These are phyloP conservation scores for Hystrix cristata DNA, from an alignment of 2,113 vertebrate species.

Conservation along the genomic window DNA sequence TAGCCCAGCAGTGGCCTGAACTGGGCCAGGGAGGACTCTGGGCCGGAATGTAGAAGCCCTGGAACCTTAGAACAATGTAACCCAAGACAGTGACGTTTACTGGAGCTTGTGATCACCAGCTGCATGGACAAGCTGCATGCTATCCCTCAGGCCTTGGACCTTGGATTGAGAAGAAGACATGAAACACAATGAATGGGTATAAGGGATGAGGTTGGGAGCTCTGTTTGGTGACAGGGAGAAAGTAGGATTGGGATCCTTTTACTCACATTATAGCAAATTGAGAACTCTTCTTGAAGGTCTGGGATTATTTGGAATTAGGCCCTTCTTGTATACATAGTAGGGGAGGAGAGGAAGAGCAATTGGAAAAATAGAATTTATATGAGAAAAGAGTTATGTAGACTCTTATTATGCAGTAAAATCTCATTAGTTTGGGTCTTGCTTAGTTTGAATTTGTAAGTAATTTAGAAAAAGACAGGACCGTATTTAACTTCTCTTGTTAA, in stretches of 20 bases:
- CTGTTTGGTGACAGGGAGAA: not conserved
- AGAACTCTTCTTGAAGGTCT: not conserved
- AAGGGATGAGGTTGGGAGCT: not conserved
- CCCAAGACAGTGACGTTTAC: not conserved
- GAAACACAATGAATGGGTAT: not conserved
- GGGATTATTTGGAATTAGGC: not conserved
- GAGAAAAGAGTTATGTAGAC: not conserved
- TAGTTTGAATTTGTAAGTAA: slow-evolving; percentile 54
- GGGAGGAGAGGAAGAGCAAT: not conserved
- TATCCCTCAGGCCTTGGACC: not conserved
- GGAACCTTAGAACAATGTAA: not conserved
- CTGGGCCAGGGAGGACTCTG: not conserved
- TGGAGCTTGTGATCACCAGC: not conserved
- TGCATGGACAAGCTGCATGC: not conserved
- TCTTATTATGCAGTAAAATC: slow-evolving; percentile 8
- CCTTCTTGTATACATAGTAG: not conserved
- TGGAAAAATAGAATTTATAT: not conserved
- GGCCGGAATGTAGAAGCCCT: not conserved
- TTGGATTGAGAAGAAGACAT: not conserved
- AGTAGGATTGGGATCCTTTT: not conserved
- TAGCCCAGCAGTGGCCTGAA: not conserved
- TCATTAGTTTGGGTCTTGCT: slow-evolving; percentile 6
- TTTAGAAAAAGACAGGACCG: not conserved
- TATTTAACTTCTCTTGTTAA: slow-evolving; percentile 48
- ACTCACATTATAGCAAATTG: not conserved